Evolutionary conservation across 2,888 invertebrate genomes (phyloP).

Genomic region (Aromia moschata): DNA sequence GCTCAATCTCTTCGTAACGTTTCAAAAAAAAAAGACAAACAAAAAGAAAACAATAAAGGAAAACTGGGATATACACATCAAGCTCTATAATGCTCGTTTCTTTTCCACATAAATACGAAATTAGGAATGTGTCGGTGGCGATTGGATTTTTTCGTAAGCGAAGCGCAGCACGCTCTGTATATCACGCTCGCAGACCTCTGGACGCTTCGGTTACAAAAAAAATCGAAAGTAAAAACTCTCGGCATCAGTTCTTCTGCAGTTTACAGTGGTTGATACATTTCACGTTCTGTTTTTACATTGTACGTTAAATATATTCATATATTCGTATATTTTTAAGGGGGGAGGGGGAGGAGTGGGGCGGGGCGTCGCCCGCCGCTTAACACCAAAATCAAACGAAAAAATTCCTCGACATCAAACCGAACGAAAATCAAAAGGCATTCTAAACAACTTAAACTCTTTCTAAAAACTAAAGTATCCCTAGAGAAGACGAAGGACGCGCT

Average conservation of each 20-base stretch:
- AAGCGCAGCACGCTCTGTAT: constrained; percentile 6
- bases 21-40: neutral
- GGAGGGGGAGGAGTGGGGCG: neutral
- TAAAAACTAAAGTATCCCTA: constrained; percentile 29
- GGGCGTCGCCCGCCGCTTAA: constrained; percentile 13
- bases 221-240: constrained; percentile 12
- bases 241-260: constrained; percentile 34
- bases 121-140: constrained; percentile 21
- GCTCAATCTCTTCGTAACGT: neutral
- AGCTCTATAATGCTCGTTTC: constrained; percentile 9
- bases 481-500: constrained; percentile 32
- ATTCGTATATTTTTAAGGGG: neutral
- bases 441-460: constrained; percentile 32
- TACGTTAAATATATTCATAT: constrained; percentile 27
- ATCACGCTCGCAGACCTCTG: neutral
- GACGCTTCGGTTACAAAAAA: constrained; percentile 17
- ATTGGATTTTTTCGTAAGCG: constrained; percentile 13
- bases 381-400: constrained; percentile 52
- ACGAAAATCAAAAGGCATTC: constrained; percentile 40
- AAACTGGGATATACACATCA: constrained; percentile 5
- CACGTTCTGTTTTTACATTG: constrained; percentile 25
- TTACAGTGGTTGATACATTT: constrained; percentile 22
- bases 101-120: constrained; percentile 5
- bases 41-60: constrained; percentile 4
- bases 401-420: constrained; percentile 51